Evolutionary conservation across 37 sponge, comb jelly and placozoan species (phyloP), one percentile per base, ranked within the genome.

Genomic region (Lycopodina hypogea): DNA sequence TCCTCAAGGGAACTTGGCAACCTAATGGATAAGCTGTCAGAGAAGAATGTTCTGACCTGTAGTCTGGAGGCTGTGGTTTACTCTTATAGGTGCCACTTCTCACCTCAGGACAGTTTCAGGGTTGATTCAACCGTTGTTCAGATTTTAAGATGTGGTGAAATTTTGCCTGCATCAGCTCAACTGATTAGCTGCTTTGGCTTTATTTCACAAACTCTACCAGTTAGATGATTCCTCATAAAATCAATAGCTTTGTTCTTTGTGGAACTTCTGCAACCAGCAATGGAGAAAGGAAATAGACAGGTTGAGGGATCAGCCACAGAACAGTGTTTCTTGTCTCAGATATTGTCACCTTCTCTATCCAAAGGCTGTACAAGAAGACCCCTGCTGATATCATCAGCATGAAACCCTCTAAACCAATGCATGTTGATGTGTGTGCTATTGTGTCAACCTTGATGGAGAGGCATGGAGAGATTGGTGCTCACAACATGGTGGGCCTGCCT

Each of bases 231-330:
- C 81, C 34, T 60, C 84, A 32, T 82, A 28, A 94, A 94, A 62
- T 95, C 98, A 30, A 92, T 97, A 56, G 81, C 89, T 32, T 60
- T 85, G 0, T 90, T 97, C 73, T 93, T 97, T 30, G 86, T 78
- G 21, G 90, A 95, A 41, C 72, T 95, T 26, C 61, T 95, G 23
- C 76, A 80, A 69, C 48, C 48, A 4, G 9, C 48, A 12, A 71
- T 72, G 24, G 78, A 75, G 23, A 83, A 85, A 33, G 83, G 64
- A 11, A 78, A 65, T 19, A 22, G 80, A 42, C 66, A 48, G 24
- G 9, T 4, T 45, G 38, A n/a, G 7, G 68, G 79, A 19, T 76
- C 83, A 40, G 48, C 51, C 26, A 57, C 58, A 23, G 89, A 88
- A 63, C 71, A 63, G 29, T 73, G 61, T 69, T 90, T 91, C 68